phyloP scores from a whole-genome alignment of 2,888 invertebrate genomes.

The Nephrotoma flavescens region DNA sequence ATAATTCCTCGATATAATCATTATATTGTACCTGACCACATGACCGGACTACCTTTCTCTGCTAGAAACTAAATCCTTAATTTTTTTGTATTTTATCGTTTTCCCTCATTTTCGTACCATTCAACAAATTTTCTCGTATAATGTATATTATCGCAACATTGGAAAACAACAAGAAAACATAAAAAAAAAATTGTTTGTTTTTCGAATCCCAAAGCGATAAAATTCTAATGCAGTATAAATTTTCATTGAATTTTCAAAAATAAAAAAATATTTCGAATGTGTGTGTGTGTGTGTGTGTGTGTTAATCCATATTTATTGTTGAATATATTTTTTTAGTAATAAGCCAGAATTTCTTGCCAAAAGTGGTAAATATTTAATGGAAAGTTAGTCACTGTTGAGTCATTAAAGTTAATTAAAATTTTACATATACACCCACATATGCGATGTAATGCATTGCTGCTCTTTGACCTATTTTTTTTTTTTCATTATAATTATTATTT shows the following conservation, averaged over 20 bases:
- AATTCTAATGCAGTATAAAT: background rate
- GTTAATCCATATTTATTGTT: background rate
- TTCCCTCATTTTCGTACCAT: background rate
- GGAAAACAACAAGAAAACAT: background rate
- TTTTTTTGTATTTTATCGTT: background rate
- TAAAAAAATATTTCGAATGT: background rate
- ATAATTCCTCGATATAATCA: background rate
- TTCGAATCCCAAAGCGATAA: background rate
- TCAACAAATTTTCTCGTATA: background rate
- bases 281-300: background rate
- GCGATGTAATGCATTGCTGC: background rate
- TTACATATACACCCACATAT: background rate
- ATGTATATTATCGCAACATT: too few relatives aligned
- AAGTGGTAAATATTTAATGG: background rate
- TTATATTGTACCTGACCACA: background rate
- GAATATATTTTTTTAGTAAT: background rate
- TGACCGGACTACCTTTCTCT: background rate
- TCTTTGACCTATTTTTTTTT: background rate
- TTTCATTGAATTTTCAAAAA: background rate
- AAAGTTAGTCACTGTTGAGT: background rate
- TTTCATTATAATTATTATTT: too few relatives aligned
- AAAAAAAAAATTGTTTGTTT: background rate
- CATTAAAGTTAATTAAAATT: background rate
- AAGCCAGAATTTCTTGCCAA: background rate
- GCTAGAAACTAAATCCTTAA: background rate